These are phyloP conservation scores for Ceraclea dissimilis DNA, from an alignment of 2,888 invertebrate species.

Conservation along the genomic window DNA sequence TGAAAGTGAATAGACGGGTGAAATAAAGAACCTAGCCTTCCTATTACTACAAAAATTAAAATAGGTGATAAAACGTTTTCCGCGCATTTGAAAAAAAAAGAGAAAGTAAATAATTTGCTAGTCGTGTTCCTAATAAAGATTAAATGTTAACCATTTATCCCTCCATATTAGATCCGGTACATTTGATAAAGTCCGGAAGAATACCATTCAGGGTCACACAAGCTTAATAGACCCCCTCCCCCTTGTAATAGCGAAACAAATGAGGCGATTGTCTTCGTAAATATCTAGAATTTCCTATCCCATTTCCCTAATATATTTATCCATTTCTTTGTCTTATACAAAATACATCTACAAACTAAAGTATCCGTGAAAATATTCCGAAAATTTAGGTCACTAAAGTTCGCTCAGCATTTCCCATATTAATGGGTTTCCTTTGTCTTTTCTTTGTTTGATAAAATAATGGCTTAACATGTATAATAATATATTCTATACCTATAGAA, in stretches of 20 bases:
- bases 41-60: too few relatives aligned
- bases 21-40: too few relatives aligned
- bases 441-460: too few relatives aligned
- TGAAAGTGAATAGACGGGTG: too few relatives aligned
- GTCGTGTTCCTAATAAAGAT: background rate
- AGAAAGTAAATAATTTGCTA: too few relatives aligned
- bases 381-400: background rate
- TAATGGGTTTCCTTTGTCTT: background rate
- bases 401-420: background rate
- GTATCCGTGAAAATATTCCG: background rate
- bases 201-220: background rate
- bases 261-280: background rate
- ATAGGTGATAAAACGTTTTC: too few relatives aligned
- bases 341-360: background rate
- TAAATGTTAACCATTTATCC: background rate
- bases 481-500: too few relatives aligned
- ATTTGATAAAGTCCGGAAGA: background rate
- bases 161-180: background rate
- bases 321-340: too few relatives aligned
- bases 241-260: background rate
- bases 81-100: too few relatives aligned
- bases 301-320: too few relatives aligned
- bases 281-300: background rate
- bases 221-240: background rate
- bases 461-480: too few relatives aligned